Evolutionary conservation across 2,797 vertebrate genomes (phyloP).

Genomic region (Dryobates pubescens): DNA sequence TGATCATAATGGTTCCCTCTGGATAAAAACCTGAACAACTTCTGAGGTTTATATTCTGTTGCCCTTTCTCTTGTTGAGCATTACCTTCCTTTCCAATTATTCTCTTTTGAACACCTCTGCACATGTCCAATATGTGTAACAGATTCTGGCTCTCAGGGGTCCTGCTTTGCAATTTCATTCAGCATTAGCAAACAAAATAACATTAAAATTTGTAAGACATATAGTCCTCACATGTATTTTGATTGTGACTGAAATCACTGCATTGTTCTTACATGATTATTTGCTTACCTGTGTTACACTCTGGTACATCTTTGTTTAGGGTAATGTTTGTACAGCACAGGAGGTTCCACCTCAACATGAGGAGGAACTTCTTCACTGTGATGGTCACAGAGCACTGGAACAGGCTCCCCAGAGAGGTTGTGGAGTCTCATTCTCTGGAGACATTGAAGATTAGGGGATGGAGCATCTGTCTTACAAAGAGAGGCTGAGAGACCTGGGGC

Average conservation of each 20-base stretch:
- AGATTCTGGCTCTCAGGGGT: background rate
- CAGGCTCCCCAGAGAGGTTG: too few relatives aligned
- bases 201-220: background rate
- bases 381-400: too few relatives aligned
- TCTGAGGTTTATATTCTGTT: background rate
- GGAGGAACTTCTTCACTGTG: too few relatives aligned
- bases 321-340: background rate
- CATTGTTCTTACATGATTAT: background rate
- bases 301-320: rapidly evolving
- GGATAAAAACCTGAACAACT: background rate
- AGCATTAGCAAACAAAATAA: background rate
- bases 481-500: too few relatives aligned
- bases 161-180: background rate
- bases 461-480: too few relatives aligned
- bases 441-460: too few relatives aligned
- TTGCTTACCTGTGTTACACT: background rate
- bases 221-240: background rate
- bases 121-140: background rate
- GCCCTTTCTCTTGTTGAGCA: background rate
- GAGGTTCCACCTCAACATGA: too few relatives aligned
- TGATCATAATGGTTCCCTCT: background rate
- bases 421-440: too few relatives aligned
- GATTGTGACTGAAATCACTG: background rate
- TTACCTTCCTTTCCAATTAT: background rate
- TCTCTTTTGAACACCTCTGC: background rate